Percentiles rank a stretch among this genome's conserved stretches.
Conservation (phyloP, 2,113 vertebrate genomes). For the mouse (Mus musculus) region DNA sequence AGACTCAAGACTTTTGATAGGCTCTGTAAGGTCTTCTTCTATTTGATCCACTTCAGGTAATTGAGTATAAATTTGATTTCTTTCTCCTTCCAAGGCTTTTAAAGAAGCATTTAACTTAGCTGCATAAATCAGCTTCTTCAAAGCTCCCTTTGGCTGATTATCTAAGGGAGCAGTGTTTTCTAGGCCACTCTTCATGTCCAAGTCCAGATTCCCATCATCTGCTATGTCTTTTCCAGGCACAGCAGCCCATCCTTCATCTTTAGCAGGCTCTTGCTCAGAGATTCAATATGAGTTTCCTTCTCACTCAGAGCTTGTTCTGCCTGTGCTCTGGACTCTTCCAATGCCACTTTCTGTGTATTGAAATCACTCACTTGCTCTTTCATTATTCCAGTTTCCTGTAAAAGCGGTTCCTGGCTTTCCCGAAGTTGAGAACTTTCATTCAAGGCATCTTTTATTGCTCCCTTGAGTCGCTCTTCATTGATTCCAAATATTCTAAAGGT, state of each 20-base stretch:
- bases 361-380: no score
- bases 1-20: conserved; percentile 90
- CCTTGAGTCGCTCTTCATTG: no score
- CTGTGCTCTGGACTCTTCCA: no score
- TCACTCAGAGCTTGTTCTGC: no score
- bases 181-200: conserved; percentile 80
- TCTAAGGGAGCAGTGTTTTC: conserved; percentile 87
- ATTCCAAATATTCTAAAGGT: no score
- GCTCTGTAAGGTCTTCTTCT: conserved; percentile 92
- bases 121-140: conserved; percentile 94
- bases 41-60: conserved; percentile 94
- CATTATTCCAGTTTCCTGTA: no score
- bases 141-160: conserved; percentile 91
- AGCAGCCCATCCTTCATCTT: conserved; percentile 93
- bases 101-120: conserved; percentile 97
- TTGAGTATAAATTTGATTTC: conserved; percentile 93
- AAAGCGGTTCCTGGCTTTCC: no score
- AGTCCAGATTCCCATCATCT: conserved; percentile 80
- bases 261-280: conserved; percentile 92
- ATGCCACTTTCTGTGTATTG: no score
- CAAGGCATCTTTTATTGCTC: no score
- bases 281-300: conserved; percentile 82
- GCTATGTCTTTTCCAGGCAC: conserved; percentile 87
- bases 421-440: no score
- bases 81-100: conserved; percentile 96